Evolutionary conservation across 2,888 invertebrate species (phyloP).

Genomic region (Drosophila hamatofila): DNA sequence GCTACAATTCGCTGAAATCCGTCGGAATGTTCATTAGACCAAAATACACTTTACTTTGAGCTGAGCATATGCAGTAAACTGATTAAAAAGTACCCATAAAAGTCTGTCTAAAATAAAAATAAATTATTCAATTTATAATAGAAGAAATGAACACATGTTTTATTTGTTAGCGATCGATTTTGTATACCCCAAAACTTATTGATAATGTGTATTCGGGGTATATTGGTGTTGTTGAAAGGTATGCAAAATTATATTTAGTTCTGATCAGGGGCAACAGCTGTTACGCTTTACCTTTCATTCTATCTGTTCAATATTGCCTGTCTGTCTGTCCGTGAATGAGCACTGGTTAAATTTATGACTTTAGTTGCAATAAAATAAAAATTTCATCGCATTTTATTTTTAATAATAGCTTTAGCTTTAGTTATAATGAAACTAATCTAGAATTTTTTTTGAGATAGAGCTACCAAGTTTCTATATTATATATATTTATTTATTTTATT

Average conservation of each 20-base stretch:
- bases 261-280: background rate
- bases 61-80: background rate
- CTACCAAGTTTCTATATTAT: too few relatives aligned
- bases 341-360: too few relatives aligned
- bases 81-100: background rate
- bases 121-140: slow-evolving; percentile 3
- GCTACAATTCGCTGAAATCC: slow-evolving; percentile 40
- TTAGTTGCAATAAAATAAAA: too few relatives aligned
- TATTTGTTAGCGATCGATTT: background rate
- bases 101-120: slow-evolving; percentile 4
- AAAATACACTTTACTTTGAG: slow-evolving; percentile 35
- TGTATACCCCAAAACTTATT: background rate
- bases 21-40: slow-evolving; percentile 45
- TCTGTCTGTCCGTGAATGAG: too few relatives aligned
- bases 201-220: background rate
- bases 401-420: too few relatives aligned
- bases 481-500: too few relatives aligned
- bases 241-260: background rate
- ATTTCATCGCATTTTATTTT: too few relatives aligned
- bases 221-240: background rate
- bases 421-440: too few relatives aligned
- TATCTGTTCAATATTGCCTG: too few relatives aligned
- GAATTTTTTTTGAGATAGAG: too few relatives aligned
- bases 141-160: background rate
- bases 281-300: too few relatives aligned